Conservation (phyloP, 2,113 vertebrate species). For the Stegostoma tigrinum region DNA sequence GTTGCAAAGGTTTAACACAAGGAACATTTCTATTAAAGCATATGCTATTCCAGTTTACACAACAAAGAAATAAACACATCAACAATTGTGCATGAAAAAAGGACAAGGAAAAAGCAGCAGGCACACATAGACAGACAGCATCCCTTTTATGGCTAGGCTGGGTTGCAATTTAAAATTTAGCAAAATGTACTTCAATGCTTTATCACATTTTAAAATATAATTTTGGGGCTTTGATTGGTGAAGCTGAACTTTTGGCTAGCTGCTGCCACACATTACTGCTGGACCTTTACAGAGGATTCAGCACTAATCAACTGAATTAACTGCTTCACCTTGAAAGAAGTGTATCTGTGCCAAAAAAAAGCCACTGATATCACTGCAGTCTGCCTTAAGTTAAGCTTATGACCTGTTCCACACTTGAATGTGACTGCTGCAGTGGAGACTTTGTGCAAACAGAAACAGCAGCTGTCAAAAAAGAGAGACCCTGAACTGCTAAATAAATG, state of each 20-base stretch:
- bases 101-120: constrained; percentile 14
- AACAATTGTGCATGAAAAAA: constrained; percentile 13
- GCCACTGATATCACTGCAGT: neutral
- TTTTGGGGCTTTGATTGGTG: neutral
- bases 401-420: neutral
- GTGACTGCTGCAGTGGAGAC: neutral
- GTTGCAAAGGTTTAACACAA: neutral
- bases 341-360: neutral
- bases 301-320: neutral
- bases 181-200: neutral
- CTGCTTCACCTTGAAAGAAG: neutral
- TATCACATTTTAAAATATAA: neutral
- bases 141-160: constrained; percentile 30
- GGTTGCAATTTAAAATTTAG: neutral
- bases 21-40: constrained; percentile 4
- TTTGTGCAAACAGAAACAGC: neutral
- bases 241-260: neutral
- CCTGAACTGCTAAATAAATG: neutral
- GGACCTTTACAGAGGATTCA: neutral
- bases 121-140: constrained; percentile 15
- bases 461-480: neutral
- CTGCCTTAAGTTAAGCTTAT: neutral
- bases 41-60: constrained; percentile 32
- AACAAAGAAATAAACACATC: neutral
- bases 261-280: neutral